A percentile compares a stretch with the other conserved stretches of the same genome.
phyloP scores from a whole-genome alignment of 2,797 vertebrate genomes.

The Euphonia xanthogaster region DNA sequence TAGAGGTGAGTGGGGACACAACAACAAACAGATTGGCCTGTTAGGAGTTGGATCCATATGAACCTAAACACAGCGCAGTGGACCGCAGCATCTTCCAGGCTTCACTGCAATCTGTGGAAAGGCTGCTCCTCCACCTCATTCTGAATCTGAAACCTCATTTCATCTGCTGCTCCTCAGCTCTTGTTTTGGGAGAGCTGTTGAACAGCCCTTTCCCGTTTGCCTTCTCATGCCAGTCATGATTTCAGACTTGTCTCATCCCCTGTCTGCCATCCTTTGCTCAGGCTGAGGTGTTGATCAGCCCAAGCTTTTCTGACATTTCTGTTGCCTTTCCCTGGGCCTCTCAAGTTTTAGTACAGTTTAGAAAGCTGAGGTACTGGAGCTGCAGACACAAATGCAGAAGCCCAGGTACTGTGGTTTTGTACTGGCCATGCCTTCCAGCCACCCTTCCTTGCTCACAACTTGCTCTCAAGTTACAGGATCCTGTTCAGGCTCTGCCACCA shows the following conservation, averaged over 20 bases:
- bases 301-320: not conserved
- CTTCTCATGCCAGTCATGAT: not conserved
- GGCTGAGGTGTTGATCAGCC: not conserved
- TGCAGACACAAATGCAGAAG: not conserved
- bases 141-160: not conserved
- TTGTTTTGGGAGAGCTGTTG: not conserved
- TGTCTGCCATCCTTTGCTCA: not conserved
- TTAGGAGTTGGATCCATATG: accelerated
- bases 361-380: not conserved
- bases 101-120: not conserved
- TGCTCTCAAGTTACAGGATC: not conserved
- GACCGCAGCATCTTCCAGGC: not conserved
- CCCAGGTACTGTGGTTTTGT: not conserved
- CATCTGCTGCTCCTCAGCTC: not conserved
- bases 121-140: not conserved
- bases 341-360: not conserved
- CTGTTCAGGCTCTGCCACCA: not conserved
- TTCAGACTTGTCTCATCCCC: not conserved
- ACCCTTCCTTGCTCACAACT: not conserved
- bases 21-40: not conserved
- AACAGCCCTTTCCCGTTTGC: not conserved
- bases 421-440: not conserved
- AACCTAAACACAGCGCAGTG: not conserved
- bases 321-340: not conserved
- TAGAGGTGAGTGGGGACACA: constrained; percentile 37